Evolutionary conservation across 1,140 invertebrate genomes (phyloP), one percentile per base, ranked within the genome.

Genomic region (Plutomurus gul): DNA sequence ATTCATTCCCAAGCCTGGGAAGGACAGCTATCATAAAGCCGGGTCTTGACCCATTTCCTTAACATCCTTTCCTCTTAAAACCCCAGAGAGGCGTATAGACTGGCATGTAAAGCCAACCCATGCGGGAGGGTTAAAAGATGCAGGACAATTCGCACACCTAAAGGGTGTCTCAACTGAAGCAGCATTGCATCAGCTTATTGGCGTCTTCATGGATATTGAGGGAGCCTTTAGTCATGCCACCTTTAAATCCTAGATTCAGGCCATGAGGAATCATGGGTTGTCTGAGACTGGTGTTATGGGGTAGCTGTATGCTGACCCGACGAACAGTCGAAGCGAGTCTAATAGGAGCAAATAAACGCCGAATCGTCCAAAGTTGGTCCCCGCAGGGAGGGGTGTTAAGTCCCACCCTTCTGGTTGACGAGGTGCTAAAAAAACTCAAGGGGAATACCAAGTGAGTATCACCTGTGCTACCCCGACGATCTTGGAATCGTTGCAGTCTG

Each of bases 1-100:
- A 0, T 82, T 75, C 39, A 36, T 82, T 1, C 75, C 81, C 1
- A 82, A 79, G 40, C 77, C 78, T 3, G 78, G 75, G 3, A 82
- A 80, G 39, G n/a, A 25, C 3, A 71, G 75, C 30, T 77, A 79
- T 51, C 4, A 36, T 8, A 30, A 30, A 20, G 27, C 47, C 0
- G 33, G 22, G 16, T 30, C 65, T 8, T 82, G 77, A 75, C 75
- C 81, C 3, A 79, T 82, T 30, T 82, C 78, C 7, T 33, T 82
- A 25, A 79, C 78, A 3, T 77, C 77, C 20, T 82, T 79, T 49
- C 25, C 75, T 0, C 36, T 77, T 3, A 82, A 82, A 73, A 65
- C 43, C 1, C 25, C 77, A n/a, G 81, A 82, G 30, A 74, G 75
- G 20, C 60, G 78, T 1, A 40, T 82, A 11, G 81, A 77, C 39